Evolutionary conservation across 37 sponge, comb jelly and placozoan species (phyloP), one percentile per base, ranked within the genome.

Genomic region (Hexactinellida sp.): DNA sequence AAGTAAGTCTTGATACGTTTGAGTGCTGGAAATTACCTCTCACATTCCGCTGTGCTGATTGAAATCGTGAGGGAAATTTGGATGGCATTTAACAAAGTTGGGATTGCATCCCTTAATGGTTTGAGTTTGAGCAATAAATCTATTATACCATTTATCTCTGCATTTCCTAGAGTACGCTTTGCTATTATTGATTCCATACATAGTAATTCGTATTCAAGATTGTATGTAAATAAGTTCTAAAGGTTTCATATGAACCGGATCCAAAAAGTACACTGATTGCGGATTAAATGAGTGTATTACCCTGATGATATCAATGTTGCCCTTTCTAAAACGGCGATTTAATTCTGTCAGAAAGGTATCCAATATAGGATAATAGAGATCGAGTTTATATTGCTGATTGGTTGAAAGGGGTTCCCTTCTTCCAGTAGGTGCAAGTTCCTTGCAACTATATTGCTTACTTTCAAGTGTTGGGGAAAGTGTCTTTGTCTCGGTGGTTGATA

Each of bases 31-130:
- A 89, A 89, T 36, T 84, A 86, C 5, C 87, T 28, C 38, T 89
- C 86, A 86, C 87, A 89, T 0, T 86, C 84, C n/a, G 90, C 90
- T 39, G 84, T 90, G 52, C 90, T 90, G 37, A 90, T 54, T 51
- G 84, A 54, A 28, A 86, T 86, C 1, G 87, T 71, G 16, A 86
- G 7, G 1, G 51, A n/a, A n/a, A n/a, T n/a, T n/a, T n/a, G n/a
- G n/a, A n/a, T n/a, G n/a, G n/a, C n/a, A n/a, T n/a, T n/a, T n/a
- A n/a, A n/a, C n/a, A n/a, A n/a, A n/a, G n/a, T n/a, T n/a, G n/a
- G n/a, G n/a, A n/a, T n/a, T n/a, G 87, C 87, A 76, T 30, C 83
- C 28, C 19, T 63, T 23, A 86, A 35, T 76, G 83, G 82, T 37
- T 24, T 13, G 1, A 86, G 87, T 35, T 9, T 38, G 5, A 10